These are phyloP conservation scores for Podocnemis expansa DNA, from an alignment of 2,113 vertebrate genomes.

Conservation along the genomic window DNA sequence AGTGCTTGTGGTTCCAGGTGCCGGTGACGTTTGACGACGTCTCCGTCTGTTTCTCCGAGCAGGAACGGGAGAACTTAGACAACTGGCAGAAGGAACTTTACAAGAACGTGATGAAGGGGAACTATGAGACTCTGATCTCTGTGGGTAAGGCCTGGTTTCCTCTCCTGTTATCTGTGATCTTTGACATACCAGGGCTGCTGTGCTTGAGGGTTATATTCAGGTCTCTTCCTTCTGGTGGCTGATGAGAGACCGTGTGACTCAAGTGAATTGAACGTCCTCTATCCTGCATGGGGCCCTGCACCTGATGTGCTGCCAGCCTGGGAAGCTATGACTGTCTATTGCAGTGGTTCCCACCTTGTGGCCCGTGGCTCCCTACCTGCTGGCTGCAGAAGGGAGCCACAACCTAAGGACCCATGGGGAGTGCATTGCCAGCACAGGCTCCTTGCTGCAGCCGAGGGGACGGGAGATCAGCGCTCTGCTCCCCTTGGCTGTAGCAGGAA, in stretches of 20 bases:
- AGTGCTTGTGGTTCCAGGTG: constrained; percentile 28
- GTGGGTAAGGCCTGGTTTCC: constrained; percentile 52
- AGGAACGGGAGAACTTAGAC: constrained; percentile 62
- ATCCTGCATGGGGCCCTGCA: too few species aligned
- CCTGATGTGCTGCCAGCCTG: neutral
- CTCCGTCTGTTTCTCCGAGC: constrained; percentile 54
- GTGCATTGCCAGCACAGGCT: too few species aligned
- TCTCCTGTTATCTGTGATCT: neutral
- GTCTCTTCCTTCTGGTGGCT: neutral
- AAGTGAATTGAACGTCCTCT: neutral
- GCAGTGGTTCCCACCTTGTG: too few species aligned
- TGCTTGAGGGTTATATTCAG: too few species aligned
- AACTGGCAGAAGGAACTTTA: constrained; percentile 67
- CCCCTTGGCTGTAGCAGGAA: too few species aligned
- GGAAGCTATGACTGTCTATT: too few species aligned
- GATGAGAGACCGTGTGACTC: neutral
- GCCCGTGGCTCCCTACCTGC: too few species aligned
- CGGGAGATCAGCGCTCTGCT: too few species aligned
- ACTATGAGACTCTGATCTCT: constrained; percentile 60
- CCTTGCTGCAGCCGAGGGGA: too few species aligned
- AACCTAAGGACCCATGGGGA: too few species aligned
- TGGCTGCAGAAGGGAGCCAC: too few species aligned
- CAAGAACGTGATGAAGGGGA: constrained; percentile 66
- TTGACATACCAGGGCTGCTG: neutral
- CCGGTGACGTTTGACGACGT: constrained; percentile 45